Base-by-base conservation (phyloP, 2,113 vertebrate species). In the Nematolebias whitei region DNA sequence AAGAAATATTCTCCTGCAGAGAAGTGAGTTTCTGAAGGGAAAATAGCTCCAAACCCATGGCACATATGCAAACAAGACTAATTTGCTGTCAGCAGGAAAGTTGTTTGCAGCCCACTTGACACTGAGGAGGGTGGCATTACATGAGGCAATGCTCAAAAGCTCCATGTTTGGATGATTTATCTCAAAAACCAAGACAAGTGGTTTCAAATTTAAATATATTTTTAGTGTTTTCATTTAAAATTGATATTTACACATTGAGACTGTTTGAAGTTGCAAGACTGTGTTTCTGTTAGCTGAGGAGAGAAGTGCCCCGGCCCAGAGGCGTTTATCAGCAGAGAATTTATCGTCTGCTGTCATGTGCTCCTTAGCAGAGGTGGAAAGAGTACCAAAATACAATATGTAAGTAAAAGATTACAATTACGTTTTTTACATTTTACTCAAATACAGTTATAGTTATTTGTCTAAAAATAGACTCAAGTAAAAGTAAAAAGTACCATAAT, bases 311-410 rank as follows among this genome's bases (percentile, higher is more conserved):
- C 41, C 67, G 76, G 82, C 82, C 84, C 78, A 69, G 71, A 76
- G 79, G 32, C 78, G 71, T 80, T 83, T 80, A 86, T 85, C 83
- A 62, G 54, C 54, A 80, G 70, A 77, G 75, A 59, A 77, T 80
- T 85, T 86, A 88, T 86, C 89, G 85, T 88, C 84, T 63, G 22
- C 65, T 72, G 80, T 73, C 78, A 74, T 61, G 80, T 86, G 65
- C 87, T 80, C 85, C 84, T 78, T 87, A 67, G 43, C 84, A 35
- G 32, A 10, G 32, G 9, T 35, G 32, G 32, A 35, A 8, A 35
- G 32, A 35, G 32, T 35, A 35, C 32, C 10, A 35, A 10, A 6
- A 35, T 10, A 35, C 5, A 8, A 8, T 35, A 35, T 10, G 5
- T 8, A 35, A 35, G 32, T 35, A 10, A 35, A 35, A 35, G 32